These are phyloP conservation scores for Pteropus alecto DNA, from an alignment of 2,113 vertebrate genomes.

Conservation along the genomic window DNA sequence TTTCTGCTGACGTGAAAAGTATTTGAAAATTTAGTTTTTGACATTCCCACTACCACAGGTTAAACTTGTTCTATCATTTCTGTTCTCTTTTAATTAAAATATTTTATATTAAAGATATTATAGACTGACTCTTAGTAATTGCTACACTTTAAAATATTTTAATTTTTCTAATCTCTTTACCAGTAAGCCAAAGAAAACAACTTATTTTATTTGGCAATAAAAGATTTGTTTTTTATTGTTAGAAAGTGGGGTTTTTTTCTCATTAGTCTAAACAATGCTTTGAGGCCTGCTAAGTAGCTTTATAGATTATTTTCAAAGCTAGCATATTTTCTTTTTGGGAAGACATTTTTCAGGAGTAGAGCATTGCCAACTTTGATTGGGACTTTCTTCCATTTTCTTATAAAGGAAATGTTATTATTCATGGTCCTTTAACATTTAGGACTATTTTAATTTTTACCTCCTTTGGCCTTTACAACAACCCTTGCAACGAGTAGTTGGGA, in stretches of 20 bases:
- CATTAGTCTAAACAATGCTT: not conserved
- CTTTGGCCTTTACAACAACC: not conserved
- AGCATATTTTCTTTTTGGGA: not conserved
- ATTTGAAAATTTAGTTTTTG: slow-evolving; percentile 19
- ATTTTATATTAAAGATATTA: not conserved
- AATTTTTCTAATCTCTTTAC: not conserved
- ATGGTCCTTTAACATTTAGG: slow-evolving; percentile 2
- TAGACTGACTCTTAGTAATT: slow-evolving; percentile 30
- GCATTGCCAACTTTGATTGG: not conserved
- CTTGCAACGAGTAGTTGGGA: not conserved
- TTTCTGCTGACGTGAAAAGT: not conserved
- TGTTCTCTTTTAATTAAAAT: not conserved
- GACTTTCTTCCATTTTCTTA: not conserved
- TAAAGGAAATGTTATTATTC: not conserved
- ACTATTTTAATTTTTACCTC: not conserved
- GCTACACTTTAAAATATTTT: slow-evolving; percentile 33
- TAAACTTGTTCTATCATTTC: slow-evolving; percentile 17
- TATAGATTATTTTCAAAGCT: not conserved
- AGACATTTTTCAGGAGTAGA: slow-evolving; percentile 12
- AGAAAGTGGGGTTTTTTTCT: not conserved
- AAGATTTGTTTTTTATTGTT: not conserved
- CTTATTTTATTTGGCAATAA: not conserved
- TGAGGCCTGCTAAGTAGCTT: not conserved
- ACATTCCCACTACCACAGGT: not conserved
- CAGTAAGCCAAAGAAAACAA: not conserved